Evolutionary conservation across 1,140 invertebrate species (phyloP), one percentile per base, ranked within the genome.

Genomic region (Hesperophylax magnus): DNA sequence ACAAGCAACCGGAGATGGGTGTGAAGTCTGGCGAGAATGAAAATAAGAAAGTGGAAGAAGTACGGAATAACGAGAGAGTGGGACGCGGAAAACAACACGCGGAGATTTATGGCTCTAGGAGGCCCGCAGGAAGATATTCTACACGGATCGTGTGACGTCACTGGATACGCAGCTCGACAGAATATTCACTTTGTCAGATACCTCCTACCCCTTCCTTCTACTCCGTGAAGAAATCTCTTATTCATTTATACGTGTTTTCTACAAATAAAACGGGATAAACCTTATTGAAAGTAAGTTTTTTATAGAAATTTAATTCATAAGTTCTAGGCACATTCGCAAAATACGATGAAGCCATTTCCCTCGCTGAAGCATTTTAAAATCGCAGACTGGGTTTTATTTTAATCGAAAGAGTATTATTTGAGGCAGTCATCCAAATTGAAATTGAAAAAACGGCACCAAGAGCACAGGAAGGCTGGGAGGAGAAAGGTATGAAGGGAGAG

Each of bases 1-100:
- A 83, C 82, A 83, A 83, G 82, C 82, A 81, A 83, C 82, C 82
- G 82, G 82, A 83, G 82, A 83, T 79, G 82, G 82, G 78, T 77
- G 81, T 67, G 71, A 82, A 80, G 56, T 76, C 82, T 77, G 82
- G 75, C 74, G 76, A 80, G 76, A 78, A 80, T 75, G 79, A 81
- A 83, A 83, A 81, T 80, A 80, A 83, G 82, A 79, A 77, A 58
- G 52, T 61, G 22, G 47, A 71, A 52, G 69, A 65, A 74, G 58
- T 69, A 47, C 63, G 65, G 65, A 78, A 78, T 78, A 78, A 79
- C 69, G 65, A 79, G 77, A 60, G 69, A 80, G 22, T 74, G 71
- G 79, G 76, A 78, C 65, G 75, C 75, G 75, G 75, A 82, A 82
- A 82, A 82, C 81, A 82, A 82, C 76, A 69, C 76, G 18, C 52